Conservation (phyloP, 2,113 vertebrate species). For the Plestiodon gilberti region DNA sequence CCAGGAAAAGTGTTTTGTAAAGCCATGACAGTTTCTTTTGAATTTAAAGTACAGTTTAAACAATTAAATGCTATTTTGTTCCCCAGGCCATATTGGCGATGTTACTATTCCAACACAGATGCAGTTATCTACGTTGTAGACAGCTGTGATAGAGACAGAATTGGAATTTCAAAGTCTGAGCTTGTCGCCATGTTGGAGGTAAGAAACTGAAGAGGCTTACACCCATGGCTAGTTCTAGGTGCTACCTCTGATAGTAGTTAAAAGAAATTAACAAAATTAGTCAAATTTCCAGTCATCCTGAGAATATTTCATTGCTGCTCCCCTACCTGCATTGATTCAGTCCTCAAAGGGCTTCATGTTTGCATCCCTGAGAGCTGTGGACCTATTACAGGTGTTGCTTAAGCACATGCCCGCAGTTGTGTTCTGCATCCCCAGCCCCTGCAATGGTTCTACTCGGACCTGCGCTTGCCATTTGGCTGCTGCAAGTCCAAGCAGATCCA, state of each 20-base stretch:
- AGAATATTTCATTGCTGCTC: not conserved
- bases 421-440: not conserved
- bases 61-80: slow-evolving; percentile 7
- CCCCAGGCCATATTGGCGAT: slow-evolving; percentile 94
- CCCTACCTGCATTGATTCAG: not conserved
- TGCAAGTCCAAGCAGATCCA: no score
- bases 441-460: no score
- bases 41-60: not conserved
- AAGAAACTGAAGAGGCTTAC: slow-evolving; percentile 35
- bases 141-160: slow-evolving; percentile 96
- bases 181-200: slow-evolving; percentile 99
- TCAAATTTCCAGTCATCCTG: not conserved
- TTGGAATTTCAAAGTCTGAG: slow-evolving; percentile 98
- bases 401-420: not conserved
- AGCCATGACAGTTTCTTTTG: not conserved
- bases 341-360: not conserved
- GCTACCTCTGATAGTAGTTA: not conserved
- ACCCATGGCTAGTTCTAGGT: not conserved
- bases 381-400: not conserved
- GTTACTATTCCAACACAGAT: slow-evolving; percentile 98
- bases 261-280: not conserved
- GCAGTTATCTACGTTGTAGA: slow-evolving; percentile 98
- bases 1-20: not conserved
- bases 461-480: no score
- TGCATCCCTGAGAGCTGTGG: not conserved